Conservation (phyloP, 2,888 invertebrate species). For the Sphaerophoria rueppellii region DNA sequence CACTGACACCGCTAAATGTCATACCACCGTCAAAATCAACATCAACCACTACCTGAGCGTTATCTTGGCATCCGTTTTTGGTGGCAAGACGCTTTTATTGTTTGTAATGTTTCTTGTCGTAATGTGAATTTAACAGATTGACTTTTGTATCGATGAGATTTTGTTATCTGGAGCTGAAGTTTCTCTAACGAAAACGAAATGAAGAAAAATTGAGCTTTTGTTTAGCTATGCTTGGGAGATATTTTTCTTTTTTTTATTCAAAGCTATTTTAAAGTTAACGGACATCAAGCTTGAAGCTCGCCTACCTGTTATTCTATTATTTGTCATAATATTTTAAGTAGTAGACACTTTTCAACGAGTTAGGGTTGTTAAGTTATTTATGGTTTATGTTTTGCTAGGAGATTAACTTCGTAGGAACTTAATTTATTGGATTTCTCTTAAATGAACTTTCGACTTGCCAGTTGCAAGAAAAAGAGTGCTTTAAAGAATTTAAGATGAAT, state of each 20-base stretch:
- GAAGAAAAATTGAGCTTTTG: slow-evolving; percentile 36
- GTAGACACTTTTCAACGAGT: not conserved
- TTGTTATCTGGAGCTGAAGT: slow-evolving; percentile 30
- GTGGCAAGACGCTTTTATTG: not conserved
- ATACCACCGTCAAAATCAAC: no score
- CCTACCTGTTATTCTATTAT: slow-evolving; percentile 4
- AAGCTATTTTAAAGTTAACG: not conserved
- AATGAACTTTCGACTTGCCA: not conserved
- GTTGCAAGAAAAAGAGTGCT: not conserved
- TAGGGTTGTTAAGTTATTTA: not conserved
- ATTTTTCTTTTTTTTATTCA: not conserved
- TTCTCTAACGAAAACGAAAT: not conserved
- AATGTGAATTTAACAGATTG: slow-evolving; percentile 14
- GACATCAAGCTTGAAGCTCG: slow-evolving; percentile 11
- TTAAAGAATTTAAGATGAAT: not conserved
- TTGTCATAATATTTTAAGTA: not conserved
- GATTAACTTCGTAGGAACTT: not conserved
- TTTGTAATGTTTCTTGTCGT: slow-evolving; percentile 19
- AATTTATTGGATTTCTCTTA: not conserved
- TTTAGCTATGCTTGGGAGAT: not conserved
- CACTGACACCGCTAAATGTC: not conserved
- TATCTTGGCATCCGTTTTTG: not conserved
- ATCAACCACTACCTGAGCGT: not conserved
- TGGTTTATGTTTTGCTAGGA: not conserved
- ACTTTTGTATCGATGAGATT: slow-evolving; percentile 21